Evolutionary conservation across 2,113 vertebrate genomes (phyloP), one percentile per base, ranked within the genome.

Genomic region (Osmerus eperlanus): DNA sequence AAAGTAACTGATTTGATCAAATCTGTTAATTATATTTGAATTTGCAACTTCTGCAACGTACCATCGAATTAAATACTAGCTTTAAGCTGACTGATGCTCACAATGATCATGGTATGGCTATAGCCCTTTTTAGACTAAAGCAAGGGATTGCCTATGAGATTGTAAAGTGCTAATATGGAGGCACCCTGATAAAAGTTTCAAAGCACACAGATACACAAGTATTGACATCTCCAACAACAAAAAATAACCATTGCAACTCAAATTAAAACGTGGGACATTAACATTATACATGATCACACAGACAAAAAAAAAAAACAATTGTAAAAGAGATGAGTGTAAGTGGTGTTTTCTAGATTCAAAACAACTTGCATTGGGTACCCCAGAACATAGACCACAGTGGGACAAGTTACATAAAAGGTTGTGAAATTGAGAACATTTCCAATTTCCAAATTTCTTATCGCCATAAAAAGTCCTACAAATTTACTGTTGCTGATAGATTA

Each of bases 101-200:
- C 25, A 28, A 62, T 13, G 32, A 64, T 32, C 62, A 36, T 62
- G 29, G 14, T n/a, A 18, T 15, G 62, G 62, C 62, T 64, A 28
- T 60, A 90, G 87, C 85, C 88, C 86, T 87, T 85, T 75, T 29
- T 75, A 77, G 69, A 84, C 79, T 72, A 83, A 28, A 74, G 58
- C 71, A 77, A 18, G 82, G 84, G 76, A 78, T 73, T 75, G 77
- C 51, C 13, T 55, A 84, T 66, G 54, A 85, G 69, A 81, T 47
- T 72, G 62, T 89, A 89, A 90, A 89, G 89, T 89, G 88, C 87
- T 87, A 86, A 85, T 85, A 79, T 52, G 77, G 89, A 89, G 88
- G 82, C 89, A 89, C 84, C 82, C 83, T 83, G 86, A 85, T 83
- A 64, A 81, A 6, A 73, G 66, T 87, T 85, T 78, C 82, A 21